Evolutionary conservation across 2,113 vertebrate species (phyloP).

Genomic region (Alces alces): DNA sequence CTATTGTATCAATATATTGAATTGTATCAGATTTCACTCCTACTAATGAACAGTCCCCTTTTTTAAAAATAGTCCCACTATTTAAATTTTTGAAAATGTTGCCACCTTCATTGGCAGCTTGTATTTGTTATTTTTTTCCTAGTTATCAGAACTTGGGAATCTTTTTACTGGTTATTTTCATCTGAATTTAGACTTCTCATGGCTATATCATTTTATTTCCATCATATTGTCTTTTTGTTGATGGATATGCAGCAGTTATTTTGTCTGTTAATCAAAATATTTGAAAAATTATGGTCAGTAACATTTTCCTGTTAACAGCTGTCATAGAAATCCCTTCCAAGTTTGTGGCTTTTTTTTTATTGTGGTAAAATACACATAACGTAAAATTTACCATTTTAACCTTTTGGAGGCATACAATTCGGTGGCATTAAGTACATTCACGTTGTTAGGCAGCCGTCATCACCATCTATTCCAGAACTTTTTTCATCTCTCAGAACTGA

Average conservation of each 20-base stretch:
- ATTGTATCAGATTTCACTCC: neutral
- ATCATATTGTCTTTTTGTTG: neutral
- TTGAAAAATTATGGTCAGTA: neutral
- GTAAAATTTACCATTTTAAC: neutral
- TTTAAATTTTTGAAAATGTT: constrained; percentile 17
- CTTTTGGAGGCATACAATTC: neutral
- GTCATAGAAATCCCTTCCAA: neutral
- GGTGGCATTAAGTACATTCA: neutral
- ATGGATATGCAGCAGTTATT: neutral
- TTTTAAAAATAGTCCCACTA: neutral
- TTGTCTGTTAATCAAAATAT: neutral
- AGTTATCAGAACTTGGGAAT: neutral
- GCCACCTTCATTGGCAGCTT: neutral
- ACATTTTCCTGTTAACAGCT: neutral
- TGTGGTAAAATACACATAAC: neutral
- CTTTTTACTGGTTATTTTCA: neutral
- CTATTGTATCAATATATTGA: neutral
- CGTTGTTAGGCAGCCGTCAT: neutral
- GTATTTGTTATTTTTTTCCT: neutral
- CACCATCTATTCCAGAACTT: neutral
- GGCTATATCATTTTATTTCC: neutral
- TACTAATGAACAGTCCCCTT: neutral
- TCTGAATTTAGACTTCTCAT: neutral
- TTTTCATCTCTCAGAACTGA: neutral
- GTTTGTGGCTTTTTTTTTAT: neutral